A percentile compares a stretch with the other conserved stretches of the same genome.
Conservation (phyloP, 1,140 invertebrate genomes). For the Lasioglossum albipes region DNA sequence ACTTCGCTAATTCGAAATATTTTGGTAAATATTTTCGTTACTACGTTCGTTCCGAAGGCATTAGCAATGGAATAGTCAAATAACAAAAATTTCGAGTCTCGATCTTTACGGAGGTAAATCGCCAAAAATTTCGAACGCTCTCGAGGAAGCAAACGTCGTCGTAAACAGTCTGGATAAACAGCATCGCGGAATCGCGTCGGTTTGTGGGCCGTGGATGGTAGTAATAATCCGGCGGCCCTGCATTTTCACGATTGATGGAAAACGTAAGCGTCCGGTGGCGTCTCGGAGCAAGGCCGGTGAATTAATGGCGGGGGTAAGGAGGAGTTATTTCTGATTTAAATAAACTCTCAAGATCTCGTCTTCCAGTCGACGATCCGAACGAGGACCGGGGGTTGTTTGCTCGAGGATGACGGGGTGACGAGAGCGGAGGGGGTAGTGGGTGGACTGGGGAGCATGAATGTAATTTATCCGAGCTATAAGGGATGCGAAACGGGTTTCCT, state of each 20-base stretch:
- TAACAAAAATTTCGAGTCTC: too few species aligned
- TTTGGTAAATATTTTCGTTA: too few species aligned
- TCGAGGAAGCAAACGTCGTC: too few species aligned
- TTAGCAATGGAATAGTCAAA: too few species aligned
- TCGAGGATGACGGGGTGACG: slow-evolving; percentile 16
- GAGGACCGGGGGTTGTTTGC: slow-evolving; percentile 43
- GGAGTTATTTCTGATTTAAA: slow-evolving; percentile 69
- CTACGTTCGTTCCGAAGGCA: too few species aligned
- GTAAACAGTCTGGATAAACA: too few species aligned
- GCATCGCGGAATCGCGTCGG: too few species aligned
- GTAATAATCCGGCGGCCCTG: not conserved
- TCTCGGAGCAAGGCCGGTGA: not conserved
- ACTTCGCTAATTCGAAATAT: too few species aligned
- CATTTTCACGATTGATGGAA: slow-evolving; percentile 18
- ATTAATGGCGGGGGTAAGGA: slow-evolving; percentile 20
- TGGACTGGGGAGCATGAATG: slow-evolving; percentile 62
- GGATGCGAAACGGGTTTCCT: slow-evolving; percentile 67
- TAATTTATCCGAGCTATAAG: slow-evolving; percentile 72
- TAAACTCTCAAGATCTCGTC: slow-evolving; percentile 63
- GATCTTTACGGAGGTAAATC: too few species aligned
- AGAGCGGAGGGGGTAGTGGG: slow-evolving; percentile 5
- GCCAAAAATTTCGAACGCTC: too few species aligned
- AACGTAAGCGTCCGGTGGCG: slow-evolving; percentile 16
- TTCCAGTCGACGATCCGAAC: slow-evolving; percentile 60
- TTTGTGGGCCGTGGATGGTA: too few species aligned